phyloP scores from a whole-genome alignment of 2,888 invertebrate genomes.

The Xestia c-nigrum region DNA sequence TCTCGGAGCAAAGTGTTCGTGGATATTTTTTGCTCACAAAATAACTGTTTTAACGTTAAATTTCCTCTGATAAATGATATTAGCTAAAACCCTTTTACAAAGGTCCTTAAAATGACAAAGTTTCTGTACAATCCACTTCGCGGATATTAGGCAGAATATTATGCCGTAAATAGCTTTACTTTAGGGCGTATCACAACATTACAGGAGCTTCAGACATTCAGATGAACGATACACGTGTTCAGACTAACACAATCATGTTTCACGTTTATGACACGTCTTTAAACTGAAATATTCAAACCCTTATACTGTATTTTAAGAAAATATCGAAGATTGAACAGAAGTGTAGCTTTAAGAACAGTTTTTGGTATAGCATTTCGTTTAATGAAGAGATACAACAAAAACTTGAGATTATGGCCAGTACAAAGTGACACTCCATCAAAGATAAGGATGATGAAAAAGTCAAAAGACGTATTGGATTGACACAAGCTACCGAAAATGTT shows the following conservation, averaged over 20 bases:
- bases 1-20: background rate
- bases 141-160: slow-evolving; percentile 38
- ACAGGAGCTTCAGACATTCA: slow-evolving; percentile 36
- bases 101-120: slow-evolving; percentile 35
- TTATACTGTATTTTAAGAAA: slow-evolving; percentile 4
- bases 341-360: background rate
- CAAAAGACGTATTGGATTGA: background rate
- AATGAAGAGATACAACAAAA: background rate
- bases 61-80: slow-evolving; percentile 40
- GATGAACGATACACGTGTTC: slow-evolving; percentile 47
- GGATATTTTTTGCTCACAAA: slow-evolving; percentile 11
- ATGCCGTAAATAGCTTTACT: slow-evolving; percentile 49
- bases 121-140: slow-evolving; percentile 42
- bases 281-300: slow-evolving; percentile 57
- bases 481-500: background rate
- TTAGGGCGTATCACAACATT: slow-evolving; percentile 44
- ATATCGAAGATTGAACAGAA: slow-evolving; percentile 10
- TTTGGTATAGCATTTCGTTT: background rate
- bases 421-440: background rate
- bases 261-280: slow-evolving; percentile 58
- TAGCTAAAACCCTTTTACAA: slow-evolving; percentile 45
- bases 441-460: background rate
- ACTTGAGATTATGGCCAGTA: background rate
- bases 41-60: slow-evolving; percentile 33
- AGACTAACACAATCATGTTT: slow-evolving; percentile 55